A percentile compares a stretch with the other conserved stretches of the same genome.
These are phyloP conservation scores for Desoria tigrina DNA, from an alignment of 2,888 invertebrate genomes.

Conservation along the genomic window DNA sequence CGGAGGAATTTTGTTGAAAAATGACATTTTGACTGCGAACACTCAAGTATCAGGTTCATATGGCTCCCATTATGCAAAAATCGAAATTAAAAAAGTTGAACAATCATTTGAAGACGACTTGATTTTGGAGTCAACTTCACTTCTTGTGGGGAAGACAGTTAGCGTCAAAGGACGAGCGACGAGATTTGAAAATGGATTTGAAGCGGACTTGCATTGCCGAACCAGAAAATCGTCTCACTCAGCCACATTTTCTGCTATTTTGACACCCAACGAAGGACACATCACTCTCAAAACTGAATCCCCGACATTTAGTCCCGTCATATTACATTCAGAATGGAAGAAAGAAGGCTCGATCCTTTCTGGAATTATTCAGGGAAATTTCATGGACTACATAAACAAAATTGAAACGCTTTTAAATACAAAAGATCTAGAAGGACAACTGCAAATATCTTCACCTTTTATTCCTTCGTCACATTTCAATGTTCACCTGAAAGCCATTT, in stretches of 20 bases:
- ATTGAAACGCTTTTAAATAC: constrained; percentile 33
- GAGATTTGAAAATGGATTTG: constrained; percentile 26
- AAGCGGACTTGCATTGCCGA: constrained; percentile 40
- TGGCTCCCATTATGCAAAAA: constrained; percentile 34
- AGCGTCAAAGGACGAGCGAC: constrained; percentile 26
- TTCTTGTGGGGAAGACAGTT: constrained; percentile 47
- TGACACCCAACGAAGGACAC: constrained; percentile 23
- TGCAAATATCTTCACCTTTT: constrained; percentile 44
- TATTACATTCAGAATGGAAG: constrained; percentile 34
- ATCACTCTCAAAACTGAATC: constrained; percentile 46
- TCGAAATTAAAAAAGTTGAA: constrained; percentile 12
- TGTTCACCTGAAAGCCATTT: constrained; percentile 42
- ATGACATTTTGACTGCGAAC: too few species aligned
- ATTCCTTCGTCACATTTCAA: constrained; percentile 44
- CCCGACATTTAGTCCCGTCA: constrained; percentile 42
- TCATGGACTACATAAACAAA: constrained; percentile 31
- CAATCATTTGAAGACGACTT: constrained; percentile 32
- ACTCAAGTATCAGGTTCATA: constrained; percentile 38
- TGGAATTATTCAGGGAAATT: constrained; percentile 27
- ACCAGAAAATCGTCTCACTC: constrained; percentile 44
- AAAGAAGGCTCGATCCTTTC: constrained; percentile 12
- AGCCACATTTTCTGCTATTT: constrained; percentile 14
- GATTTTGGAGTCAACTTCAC: constrained; percentile 43
- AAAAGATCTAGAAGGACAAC: constrained; percentile 38
- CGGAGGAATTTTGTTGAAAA: too few species aligned